A percentile compares a stretch with the other conserved stretches of the same genome.
These are phyloP conservation scores for Spatulosminthurus flaviceps DNA, from an alignment of 2,888 invertebrate species.

Conservation along the genomic window DNA sequence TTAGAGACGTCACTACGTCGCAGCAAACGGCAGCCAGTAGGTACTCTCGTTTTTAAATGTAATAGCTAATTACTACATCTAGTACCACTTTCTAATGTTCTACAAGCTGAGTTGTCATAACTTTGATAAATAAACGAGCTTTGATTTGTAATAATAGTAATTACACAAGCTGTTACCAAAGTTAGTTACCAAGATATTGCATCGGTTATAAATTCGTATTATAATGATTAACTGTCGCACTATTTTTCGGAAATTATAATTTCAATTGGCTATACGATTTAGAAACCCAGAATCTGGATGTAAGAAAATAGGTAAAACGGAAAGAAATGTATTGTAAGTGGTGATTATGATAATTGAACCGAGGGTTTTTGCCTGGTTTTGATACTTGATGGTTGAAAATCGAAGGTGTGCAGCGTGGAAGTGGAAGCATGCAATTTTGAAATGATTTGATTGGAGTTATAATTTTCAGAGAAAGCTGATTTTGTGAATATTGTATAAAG, in stretches of 20 bases:
- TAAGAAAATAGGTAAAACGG: background rate
- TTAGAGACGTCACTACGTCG: no score
- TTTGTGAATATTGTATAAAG: conserved; percentile 18
- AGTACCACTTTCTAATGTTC: no score
- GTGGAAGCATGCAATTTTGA: no score
- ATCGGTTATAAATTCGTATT: background rate
- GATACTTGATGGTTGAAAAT: background rate
- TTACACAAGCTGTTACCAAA: background rate
- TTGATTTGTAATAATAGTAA: background rate
- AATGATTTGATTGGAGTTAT: background rate
- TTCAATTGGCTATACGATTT: no score
- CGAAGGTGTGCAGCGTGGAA: background rate
- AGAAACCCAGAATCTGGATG: no score
- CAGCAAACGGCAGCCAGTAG: no score
- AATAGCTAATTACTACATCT: no score
- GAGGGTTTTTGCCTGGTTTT: background rate
- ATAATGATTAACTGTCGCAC: no score
- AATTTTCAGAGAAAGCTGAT: background rate
- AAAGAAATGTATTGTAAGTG: background rate
- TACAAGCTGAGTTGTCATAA: no score
- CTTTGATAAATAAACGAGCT: background rate
- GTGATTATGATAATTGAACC: background rate
- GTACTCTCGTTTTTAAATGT: no score
- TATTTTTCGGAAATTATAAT: no score
- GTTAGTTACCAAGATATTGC: background rate